Evolutionary conservation across 1,140 invertebrate genomes (phyloP), one percentile per base, ranked within the genome.

Genomic region (Meloidogyne chitwoodi): DNA sequence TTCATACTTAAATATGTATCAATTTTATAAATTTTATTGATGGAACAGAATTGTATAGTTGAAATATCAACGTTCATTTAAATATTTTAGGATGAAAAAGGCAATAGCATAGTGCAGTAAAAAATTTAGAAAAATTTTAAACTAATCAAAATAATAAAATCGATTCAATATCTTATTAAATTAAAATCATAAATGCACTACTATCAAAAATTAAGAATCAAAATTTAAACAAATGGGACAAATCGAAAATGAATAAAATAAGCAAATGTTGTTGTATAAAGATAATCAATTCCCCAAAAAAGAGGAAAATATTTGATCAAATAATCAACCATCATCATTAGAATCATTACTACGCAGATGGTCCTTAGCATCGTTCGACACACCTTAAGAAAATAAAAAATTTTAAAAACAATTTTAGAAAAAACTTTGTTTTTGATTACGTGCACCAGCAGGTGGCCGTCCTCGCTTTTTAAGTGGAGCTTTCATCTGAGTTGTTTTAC

Each of bases 381-480:
- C 38, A n/a, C 6, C 34, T 48, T n/a, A n/a, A 56, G 10, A 8
- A 56, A n/a, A 8, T 6, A 56, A 56, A 6, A 22, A 56, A n/a
- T 4, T n/a, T 56, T n/a, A n/a, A 6, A n/a, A 56, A n/a, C 19
- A 56, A n/a, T 56, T 56, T 6, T 38, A 38, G 3, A 38, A 38
- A 38, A 16, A 56, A 56, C 48, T n/a, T 56, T 56, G 48, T 56
- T 56, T 56, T n/a, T 56, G 48, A n/a, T 74, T 22, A 73, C 65
- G 65, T 65, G 26, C 26, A 48, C 63, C 63, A 6, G 27, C 41
- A 22, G 75, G 41, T 38, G 74, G 74, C 31, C 75, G 38, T 41
- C 75, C 75, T 8, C 75, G 68, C 26, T 76, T 76, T 41, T 76
- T 76, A 34, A 68, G 6, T 8, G 68, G 75, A 11, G 48, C 27